Base-by-base conservation (phyloP, 2,888 invertebrate genomes). In the Apodemia hepburni region DNA sequence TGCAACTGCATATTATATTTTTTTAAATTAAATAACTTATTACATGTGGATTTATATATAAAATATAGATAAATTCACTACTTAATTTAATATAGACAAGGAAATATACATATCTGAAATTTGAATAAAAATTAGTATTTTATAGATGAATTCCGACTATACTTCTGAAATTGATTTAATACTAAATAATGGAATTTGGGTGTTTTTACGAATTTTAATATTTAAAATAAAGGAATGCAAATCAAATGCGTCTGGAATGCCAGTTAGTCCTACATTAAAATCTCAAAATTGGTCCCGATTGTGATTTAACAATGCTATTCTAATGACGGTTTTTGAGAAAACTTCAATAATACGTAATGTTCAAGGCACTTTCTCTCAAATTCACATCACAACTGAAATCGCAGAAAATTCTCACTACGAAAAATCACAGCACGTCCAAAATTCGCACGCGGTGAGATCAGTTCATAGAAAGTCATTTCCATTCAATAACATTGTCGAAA, bases 191-290 rank as follows among this genome's bases (percentile, higher is more conserved):
- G 38, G 38, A 38, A 38, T 11, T 9, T 38, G 38, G 12, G 38
- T 12, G 12, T 38, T 38, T 38, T 38, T 11, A 38, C 11, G 11
- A 38, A 38, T 35, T 11, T 38, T 38, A 5, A 38, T 38, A 11
- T 38, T 38, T 38, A 38, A 38, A 38, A 38, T 38, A 38, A 11
- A 51, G 64, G 64, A 64, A 64, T 64, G 64, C 38, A 47, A 60
- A 27, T 18, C 2, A n/a, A 47, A 47, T 47, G 45, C 47, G 7
- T 51, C 9, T 51, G 51, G 51, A 51, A 51, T 51, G 51, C 51
- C 51, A 51, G 51, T 22, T 51, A 51, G 22, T 51, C 51, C 18
- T 51, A 51, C 51, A 51, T 51, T 18, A 51, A 51, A 51, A 51
- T 51, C 51, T 51, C 51, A 51, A 51, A 51, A 51, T 51, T 51